A percentile compares a stretch with the other conserved stretches of the same genome.
Conservation (phyloP, 2,113 vertebrate genomes). For the Dasypus novemcinctus region DNA sequence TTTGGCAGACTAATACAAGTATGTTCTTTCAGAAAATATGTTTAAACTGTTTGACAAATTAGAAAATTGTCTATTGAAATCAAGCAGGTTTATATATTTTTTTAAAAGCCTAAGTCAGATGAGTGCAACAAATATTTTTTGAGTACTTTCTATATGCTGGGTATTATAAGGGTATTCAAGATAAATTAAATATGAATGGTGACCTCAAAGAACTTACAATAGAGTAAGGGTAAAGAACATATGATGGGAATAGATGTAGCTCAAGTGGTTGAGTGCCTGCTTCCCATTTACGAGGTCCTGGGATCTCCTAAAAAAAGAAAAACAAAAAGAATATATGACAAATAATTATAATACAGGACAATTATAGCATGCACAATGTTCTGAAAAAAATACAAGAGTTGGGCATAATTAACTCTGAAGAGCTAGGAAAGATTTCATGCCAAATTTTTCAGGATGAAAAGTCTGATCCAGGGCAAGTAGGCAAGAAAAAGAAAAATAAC, state of each 20-base stretch:
- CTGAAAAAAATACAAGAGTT: not conserved
- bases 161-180: not conserved
- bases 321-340: not conserved
- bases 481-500: too few species aligned
- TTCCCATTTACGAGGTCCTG: too few species aligned
- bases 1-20: too few species aligned
- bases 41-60: not conserved
- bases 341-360: not conserved
- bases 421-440: not conserved
- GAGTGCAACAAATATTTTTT: not conserved
- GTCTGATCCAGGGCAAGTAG: too few species aligned
- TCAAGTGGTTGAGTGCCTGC: too few species aligned
- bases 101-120: not conserved
- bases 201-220: not conserved
- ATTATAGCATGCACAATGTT: not conserved
- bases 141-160: not conserved
- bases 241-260: not conserved
- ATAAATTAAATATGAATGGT: not conserved
- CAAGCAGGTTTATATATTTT: not conserved
- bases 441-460: not conserved
- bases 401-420: not conserved
- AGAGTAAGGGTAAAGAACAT: not conserved
- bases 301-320: too few species aligned
- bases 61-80: not conserved
- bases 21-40: not conserved